Base-by-base conservation (phyloP, 2,888 invertebrate genomes). In the Sarcophaga rosellei region DNA sequence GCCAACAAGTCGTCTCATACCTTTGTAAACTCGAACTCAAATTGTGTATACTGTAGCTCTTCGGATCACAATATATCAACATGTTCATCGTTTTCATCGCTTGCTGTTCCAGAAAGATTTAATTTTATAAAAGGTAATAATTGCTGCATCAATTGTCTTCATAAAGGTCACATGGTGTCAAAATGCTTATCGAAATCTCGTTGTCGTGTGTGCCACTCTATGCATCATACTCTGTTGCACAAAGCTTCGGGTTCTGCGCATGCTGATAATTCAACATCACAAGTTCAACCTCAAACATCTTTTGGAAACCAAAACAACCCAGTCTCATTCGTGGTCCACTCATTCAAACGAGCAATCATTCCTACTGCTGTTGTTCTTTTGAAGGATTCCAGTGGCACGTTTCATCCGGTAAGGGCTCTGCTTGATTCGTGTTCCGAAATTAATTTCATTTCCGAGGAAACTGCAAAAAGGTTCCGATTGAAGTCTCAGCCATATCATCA, bases 361-460 rank as follows among this genome's bases (percentile, higher is more conserved):
- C 61, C 61, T 3, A 61, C 61, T n/a, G 61, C 25, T 17, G 57
- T 82, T 2, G 61, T 83, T n/a, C 45, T 83, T 2, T 45, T 79
- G 0, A 78, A 57, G 21, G 78, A 74, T 53, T 61, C 53, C 17
- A 66, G 10, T 45, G 76, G 79, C 8, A 2, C 20, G 0, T 82
- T 79, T n/a, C 79, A 86, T 44, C 79, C 82, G 5, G 23, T 86
- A 12, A 63, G 70, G 35, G 81, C 70, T 15, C 68, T 83, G 11
- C 59, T 77, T 45, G 77, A 83, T 45, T 78, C 73, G 4, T 83
- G 73, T 68, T 83, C 78, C 1, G 83, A 78, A 73, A 68, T 73
- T 15, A 83, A 84, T 35, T 80, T 84, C 8, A 76, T 80, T 47
- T 65, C 74, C 23, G 73, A 84, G 62, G 81, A 87, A 81, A 77